Percentiles rank a stretch among this genome's conserved stretches.
These are phyloP conservation scores for Chloromyia formosa DNA, from an alignment of 2,888 invertebrate species.

Conservation along the genomic window DNA sequence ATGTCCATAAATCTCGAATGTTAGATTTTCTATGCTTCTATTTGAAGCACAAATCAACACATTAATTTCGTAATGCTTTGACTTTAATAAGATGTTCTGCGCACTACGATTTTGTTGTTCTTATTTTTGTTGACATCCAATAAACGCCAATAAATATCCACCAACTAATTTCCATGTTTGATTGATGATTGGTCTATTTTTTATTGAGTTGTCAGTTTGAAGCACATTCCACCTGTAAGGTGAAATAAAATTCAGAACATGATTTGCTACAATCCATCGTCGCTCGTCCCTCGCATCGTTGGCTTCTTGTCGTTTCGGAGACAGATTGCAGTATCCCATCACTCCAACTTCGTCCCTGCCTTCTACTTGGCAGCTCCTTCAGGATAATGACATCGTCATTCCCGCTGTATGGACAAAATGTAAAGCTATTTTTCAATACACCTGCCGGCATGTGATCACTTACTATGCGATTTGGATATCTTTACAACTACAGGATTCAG, in stretches of 20 bases:
- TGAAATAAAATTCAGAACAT: slow-evolving; percentile 47
- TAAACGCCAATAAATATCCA: slow-evolving; percentile 14
- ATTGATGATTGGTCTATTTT: slow-evolving; percentile 48
- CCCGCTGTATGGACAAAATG: slow-evolving; percentile 35
- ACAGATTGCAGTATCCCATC: slow-evolving; percentile 11
- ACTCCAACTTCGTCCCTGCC: not conserved
- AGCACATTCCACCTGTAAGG: slow-evolving; percentile 42
- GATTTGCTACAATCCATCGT: slow-evolving; percentile 42
- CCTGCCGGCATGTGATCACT: slow-evolving; percentile 15
- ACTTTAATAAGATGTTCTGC: no score
- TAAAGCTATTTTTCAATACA: slow-evolving; percentile 44
- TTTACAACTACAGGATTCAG: not conserved
- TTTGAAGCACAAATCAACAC: no score
- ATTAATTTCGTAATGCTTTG: no score
- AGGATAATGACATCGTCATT: slow-evolving; percentile 12
- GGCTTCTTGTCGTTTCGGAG: slow-evolving; percentile 7
- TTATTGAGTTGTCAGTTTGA: slow-evolving; percentile 47
- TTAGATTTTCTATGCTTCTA: no score
- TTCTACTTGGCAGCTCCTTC: not conserved
- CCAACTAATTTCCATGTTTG: slow-evolving; percentile 26
- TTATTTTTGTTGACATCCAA: not conserved
- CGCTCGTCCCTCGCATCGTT: not conserved
- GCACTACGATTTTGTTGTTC: not conserved
- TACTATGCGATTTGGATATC: slow-evolving; percentile 1
- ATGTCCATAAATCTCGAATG: no score